Base-by-base conservation (phyloP, 1,140 invertebrate genomes). In the Eumeta japonica region DNA sequence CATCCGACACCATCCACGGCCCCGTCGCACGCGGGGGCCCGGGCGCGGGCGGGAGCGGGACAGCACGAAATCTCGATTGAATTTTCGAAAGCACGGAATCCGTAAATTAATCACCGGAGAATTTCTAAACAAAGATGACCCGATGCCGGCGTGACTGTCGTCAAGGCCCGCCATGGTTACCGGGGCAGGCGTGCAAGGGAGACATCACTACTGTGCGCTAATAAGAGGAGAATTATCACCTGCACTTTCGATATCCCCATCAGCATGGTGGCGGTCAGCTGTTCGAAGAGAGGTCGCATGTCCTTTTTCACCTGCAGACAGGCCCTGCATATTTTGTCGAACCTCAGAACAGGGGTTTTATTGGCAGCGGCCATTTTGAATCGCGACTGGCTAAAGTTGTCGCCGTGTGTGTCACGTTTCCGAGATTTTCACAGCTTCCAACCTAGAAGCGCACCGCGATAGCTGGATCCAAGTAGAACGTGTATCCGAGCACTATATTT, bases 281-380 rank as follows among this genome's bases (percentile, higher is more conserved):
- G 79, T 43, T 78, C 79, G 50, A 81, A 81, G 29, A 82, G 45
- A 15, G 79, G 79, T 43, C 79, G 68, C 79, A 81, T 82, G 46
- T 81, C 80, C 53, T 80, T 82, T 45, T 81, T 81, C 44, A 78
- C 73, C 40, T 76, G 64, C 45, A 81, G 74, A 61, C 80, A 81
- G 17, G 78, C 75, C n/a, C 80, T 76, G 62, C 80, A 82, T 43
- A 81, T 80, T 60, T 80, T 80, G 41, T 81, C 79, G 46, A 82
- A 68, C 39, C 68, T 62, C 40, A 68, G 58, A 49, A 48, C 55
- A 27, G 48, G 46, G 10, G 46, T 47, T 57, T 64, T 67, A 60
- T 48, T 58, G 5, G 39, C 24, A 52, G 62, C 57, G 57, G 67
- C 67, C 67, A 75, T 75, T 61, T 72, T 75, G 64, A 56, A 45